These are phyloP conservation scores for Dromius quadrimaculatus DNA, from an alignment of 2,888 invertebrate species.

Conservation along the genomic window DNA sequence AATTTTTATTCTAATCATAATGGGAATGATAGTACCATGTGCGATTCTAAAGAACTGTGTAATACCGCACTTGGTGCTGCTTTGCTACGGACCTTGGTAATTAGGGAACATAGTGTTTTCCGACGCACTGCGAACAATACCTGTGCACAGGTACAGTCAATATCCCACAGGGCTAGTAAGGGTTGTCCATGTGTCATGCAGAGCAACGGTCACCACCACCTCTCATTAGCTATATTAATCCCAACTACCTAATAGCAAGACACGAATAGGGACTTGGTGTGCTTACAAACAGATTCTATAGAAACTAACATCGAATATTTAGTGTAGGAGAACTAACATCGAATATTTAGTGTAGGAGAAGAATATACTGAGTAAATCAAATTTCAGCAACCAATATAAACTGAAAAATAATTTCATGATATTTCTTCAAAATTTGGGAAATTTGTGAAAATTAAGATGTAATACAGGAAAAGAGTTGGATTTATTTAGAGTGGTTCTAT, in stretches of 20 bases:
- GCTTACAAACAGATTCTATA: not conserved
- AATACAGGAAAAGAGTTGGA: no score
- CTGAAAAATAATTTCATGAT: no score
- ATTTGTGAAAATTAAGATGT: no score
- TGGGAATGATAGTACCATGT: slow-evolving; percentile 26
- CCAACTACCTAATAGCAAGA: not conserved
- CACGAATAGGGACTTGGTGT: no score
- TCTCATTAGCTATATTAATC: slow-evolving; percentile 3
- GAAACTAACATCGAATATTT: not conserved
- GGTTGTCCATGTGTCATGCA: slow-evolving; percentile 39
- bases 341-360: not conserved
- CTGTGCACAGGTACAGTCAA: slow-evolving; percentile 31
- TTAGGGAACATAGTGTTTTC: slow-evolving; percentile 31
- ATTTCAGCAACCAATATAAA: no score
- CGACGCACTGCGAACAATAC: slow-evolving; percentile 22
- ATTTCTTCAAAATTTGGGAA: no score
- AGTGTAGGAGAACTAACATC: not conserved
- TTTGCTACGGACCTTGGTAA: slow-evolving; percentile 26
- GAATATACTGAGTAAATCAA: no score
- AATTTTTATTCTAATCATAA: no score
- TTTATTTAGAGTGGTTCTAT: no score
- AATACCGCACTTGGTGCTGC: slow-evolving; percentile 42
- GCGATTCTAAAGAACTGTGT: slow-evolving; percentile 39
- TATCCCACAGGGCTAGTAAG: slow-evolving; percentile 37
- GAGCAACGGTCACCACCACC: slow-evolving; percentile 26